These are phyloP conservation scores for Parnassius apollo DNA, from an alignment of 2,888 invertebrate species.

Conservation along the genomic window DNA sequence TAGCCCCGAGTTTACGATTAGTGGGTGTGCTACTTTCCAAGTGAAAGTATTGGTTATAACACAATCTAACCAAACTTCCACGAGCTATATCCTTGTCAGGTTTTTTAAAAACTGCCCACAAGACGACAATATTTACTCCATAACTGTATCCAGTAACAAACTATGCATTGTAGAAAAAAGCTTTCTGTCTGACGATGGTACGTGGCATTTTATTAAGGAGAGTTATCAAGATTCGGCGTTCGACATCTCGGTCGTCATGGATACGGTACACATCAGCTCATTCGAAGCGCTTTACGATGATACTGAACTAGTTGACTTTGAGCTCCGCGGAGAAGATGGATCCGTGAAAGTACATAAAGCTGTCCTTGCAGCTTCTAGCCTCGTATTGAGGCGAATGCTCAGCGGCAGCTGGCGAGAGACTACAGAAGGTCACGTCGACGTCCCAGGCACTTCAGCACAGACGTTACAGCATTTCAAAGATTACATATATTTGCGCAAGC, in stretches of 20 bases:
- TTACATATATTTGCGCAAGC: too few species aligned
- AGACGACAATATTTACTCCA: slow-evolving; percentile 42
- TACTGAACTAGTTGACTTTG: too few species aligned
- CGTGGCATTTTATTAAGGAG: slow-evolving; percentile 48
- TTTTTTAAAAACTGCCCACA: slow-evolving; percentile 39
- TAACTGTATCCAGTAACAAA: slow-evolving; percentile 42
- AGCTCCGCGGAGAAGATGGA: too few species aligned
- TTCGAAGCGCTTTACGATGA: slow-evolving; percentile 30
- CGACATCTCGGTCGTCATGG: slow-evolving; percentile 42
- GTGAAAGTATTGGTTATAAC: slow-evolving; percentile 22
- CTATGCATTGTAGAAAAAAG: slow-evolving; percentile 38
- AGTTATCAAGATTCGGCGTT: slow-evolving; percentile 44
- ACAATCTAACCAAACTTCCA: too few species aligned
- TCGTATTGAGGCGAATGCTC: too few species aligned
- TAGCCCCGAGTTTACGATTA: slow-evolving; percentile 43
- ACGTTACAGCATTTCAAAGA: too few species aligned
- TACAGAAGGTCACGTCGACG: too few species aligned
- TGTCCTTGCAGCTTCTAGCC: too few species aligned
- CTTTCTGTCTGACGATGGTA: slow-evolving; percentile 48
- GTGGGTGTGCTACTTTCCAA: slow-evolving; percentile 42
- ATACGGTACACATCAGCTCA: slow-evolving; percentile 32
- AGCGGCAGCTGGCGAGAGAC: too few species aligned
- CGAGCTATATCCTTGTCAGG: slow-evolving; percentile 42
- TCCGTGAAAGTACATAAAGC: too few species aligned
- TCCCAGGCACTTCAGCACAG: too few species aligned